Evolutionary conservation across 1,140 invertebrate species (phyloP), one percentile per base, ranked within the genome.

Genomic region (Zaprionus gabonicus): DNA sequence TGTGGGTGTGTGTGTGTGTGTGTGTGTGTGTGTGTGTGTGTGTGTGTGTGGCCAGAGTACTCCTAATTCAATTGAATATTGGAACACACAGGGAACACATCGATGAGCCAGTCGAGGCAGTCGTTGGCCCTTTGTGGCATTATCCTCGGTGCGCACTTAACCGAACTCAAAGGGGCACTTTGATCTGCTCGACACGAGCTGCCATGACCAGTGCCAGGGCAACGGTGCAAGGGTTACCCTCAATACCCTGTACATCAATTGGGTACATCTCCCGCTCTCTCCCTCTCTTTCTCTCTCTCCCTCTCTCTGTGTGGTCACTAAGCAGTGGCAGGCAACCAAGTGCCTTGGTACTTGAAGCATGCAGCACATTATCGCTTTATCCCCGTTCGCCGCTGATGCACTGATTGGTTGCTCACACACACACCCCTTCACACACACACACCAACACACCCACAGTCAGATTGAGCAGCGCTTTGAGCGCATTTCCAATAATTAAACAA

Each of bases 401-500:
- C 84, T 84, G 83, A 87, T 88, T 87, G 82, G 68, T 65, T 77
- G 63, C 69, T 71, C 23, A 57, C 58, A 36, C 53, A 75, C 66
- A 77, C 64, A 71, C 51, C 28, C 28, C 1, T 9, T 31, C 49
- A 64, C 58, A 75, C 66, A 77, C 59, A 71, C 46, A 27, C 12
- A 36, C 13, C n/a, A 56, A 27, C 23, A 41, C 41, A 34, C 28
- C 25, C 9, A 12, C n/a, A 28, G 36, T 20, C 15, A n/a, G 2
- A 53, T 56, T 53, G 9, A 41, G 25, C 17, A 38, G 44, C 66
- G 73, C 84, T 87, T 80, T 83, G 84, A 83, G 69, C 77, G 85
- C 71, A 90, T 85, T 85, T 84, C 85, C 85, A 83, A 90, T 88
- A 88, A 88, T 88, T 88, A 90, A 88, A 90, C 84, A 88, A 88